Percentiles rank a stretch among this genome's conserved stretches.
Conservation (phyloP, 2,113 vertebrate species). For the Antennarius striatus region DNA sequence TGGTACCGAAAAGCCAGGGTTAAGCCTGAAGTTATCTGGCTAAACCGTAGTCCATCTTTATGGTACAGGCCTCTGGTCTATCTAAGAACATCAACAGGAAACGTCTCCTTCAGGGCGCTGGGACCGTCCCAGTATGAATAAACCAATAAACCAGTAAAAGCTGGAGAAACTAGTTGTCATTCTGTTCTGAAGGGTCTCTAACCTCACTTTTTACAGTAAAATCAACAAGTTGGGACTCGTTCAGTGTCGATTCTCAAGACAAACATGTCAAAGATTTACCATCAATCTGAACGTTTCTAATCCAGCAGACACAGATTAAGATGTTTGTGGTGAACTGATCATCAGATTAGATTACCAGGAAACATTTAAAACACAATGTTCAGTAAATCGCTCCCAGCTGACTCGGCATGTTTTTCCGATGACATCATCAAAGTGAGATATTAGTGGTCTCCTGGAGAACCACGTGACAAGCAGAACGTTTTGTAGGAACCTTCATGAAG, state of each 20-base stretch:
- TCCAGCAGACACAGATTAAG: too few relatives aligned
- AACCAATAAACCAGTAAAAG: conserved; percentile 34
- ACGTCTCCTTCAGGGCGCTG: conserved; percentile 53
- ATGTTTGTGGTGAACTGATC: neutral
- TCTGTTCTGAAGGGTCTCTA: neutral
- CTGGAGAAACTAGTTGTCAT: neutral
- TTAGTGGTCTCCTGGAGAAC: neutral
- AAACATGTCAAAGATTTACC: too few relatives aligned
- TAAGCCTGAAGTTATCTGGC: too few relatives aligned
- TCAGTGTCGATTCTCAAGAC: too few relatives aligned
- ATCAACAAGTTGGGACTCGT: too few relatives aligned
- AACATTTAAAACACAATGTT: neutral
- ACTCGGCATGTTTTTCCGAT: conserved; percentile 1
- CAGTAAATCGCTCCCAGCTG: conserved; percentile 2
- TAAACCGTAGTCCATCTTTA: too few relatives aligned
- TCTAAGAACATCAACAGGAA: conserved; percentile 29
- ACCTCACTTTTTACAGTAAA: too few relatives aligned
- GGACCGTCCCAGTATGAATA: neutral
- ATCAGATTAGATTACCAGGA: conserved; percentile 3
- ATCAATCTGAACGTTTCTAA: too few relatives aligned
- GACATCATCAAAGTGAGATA: neutral
- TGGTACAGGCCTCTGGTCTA: too few relatives aligned
- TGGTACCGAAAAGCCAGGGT: too few relatives aligned
- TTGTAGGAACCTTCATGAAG: neutral
- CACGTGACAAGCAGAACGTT: neutral